phyloP scores from a whole-genome alignment of 2,113 vertebrate species.

The Martes martes region DNA sequence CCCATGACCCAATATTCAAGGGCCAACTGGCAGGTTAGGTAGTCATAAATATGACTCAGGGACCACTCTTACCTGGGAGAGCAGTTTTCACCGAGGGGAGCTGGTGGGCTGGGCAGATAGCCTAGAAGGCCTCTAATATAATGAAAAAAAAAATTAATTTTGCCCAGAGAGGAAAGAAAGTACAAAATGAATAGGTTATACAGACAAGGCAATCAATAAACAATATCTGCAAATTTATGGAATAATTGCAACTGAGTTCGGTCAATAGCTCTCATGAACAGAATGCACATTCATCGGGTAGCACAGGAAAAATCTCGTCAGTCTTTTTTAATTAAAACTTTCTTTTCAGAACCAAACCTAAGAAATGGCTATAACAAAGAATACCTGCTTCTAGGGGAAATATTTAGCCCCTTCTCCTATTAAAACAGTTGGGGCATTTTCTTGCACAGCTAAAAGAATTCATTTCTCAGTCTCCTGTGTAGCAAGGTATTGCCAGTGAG shows the following conservation, averaged over 20 bases:
- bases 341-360: conserved; percentile 42
- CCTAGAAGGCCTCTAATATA: conserved; percentile 4
- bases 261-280: conserved; percentile 59
- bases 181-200: conserved; percentile 12
- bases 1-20: background rate
- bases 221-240: conserved; percentile 50
- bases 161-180: conserved; percentile 17
- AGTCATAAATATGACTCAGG: background rate
- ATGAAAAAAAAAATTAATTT: conserved; percentile 11
- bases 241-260: conserved; percentile 16
- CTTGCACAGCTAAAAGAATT: conserved; percentile 1
- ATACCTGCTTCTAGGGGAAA: background rate
- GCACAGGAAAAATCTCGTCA: conserved; percentile 36
- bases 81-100: background rate
- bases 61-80: background rate
- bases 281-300: conserved; percentile 43
- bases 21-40: background rate
- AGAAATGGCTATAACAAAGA: conserved; percentile 35
- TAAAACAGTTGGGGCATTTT: background rate
- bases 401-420: background rate
- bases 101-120: background rate
- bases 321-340: conserved; percentile 60
- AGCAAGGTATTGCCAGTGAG: background rate
- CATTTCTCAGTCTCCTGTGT: conserved; percentile 12
- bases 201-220: conserved; percentile 30